Base-by-base conservation (phyloP, 1,140 invertebrate genomes). In the Vanessa atalanta region DNA sequence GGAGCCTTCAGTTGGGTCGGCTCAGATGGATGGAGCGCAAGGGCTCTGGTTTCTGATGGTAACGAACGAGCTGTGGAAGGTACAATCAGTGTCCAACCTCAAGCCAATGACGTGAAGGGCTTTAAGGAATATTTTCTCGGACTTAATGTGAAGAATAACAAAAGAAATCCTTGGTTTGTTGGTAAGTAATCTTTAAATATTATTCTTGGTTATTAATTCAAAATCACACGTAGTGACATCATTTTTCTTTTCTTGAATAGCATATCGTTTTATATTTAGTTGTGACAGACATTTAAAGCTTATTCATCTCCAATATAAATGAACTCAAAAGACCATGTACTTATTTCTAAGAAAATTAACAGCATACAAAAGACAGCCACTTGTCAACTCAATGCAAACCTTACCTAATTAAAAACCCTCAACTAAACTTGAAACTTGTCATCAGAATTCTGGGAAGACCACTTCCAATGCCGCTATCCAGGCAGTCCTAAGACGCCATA, bases 1-100 rank as follows among this genome's bases (percentile, higher is more conserved):
- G 96, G 97, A 5, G 94, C 94, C 60, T 99, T 99, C 93, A 97
- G 97, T 31, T 99, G 98, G 98, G 98, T 99, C 43, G 98, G 98
- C 0, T 98, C 97, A 57, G 98, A 99, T 86, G 98, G 98, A 3
- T 98, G 97, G 97, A 97, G 96, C 83, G 97, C 97, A 1, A 92
- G 97, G 43, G 95, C 97, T 48, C 92, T 99, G 50, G 98, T 99
- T 6, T 97, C 96, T 1, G 95, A 97, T 79, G 97, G 97, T 70
- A 98, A 98, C 84, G 98, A 99, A 88, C 93, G 95, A 1, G 96
- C 98, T 88, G 97, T 98, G 4, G 97, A 98, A 87, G 97, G 97
- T n/a, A 98, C 98, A 2, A 94, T 98, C 71, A 97, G 97, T 9
- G 97, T 98, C 0, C 97, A 98, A 83, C 98, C 98, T 0, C 96